These are phyloP conservation scores for Palaemon carinicauda DNA, from an alignment of 1,140 invertebrate genomes.

Conservation along the genomic window DNA sequence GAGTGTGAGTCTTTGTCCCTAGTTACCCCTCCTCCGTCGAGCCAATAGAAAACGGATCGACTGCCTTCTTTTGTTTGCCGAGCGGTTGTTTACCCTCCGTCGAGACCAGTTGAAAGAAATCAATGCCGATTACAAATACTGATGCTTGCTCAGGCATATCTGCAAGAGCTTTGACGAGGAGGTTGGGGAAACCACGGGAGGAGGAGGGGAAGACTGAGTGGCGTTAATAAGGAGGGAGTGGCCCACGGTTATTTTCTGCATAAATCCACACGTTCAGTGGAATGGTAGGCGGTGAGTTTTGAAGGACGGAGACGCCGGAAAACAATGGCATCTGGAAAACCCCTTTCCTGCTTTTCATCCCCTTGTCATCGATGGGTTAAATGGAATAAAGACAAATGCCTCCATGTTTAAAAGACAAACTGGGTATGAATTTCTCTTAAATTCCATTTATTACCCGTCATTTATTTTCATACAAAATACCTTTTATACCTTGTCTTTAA, in stretches of 20 bases:
- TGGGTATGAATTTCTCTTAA: too few relatives aligned
- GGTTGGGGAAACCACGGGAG: background rate
- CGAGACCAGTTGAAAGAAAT: background rate
- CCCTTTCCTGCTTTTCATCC: too few relatives aligned
- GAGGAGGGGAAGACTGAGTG: background rate
- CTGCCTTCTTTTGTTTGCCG: background rate
- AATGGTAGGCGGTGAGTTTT: too few relatives aligned
- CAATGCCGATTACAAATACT: background rate
- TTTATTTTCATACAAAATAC: too few relatives aligned
- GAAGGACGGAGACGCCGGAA: too few relatives aligned
- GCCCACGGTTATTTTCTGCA: background rate
- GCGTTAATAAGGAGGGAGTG: background rate
- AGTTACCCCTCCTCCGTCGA: background rate
- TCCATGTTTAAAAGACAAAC: too few relatives aligned
- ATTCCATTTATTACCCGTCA: too few relatives aligned
- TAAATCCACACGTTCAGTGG: too few relatives aligned
- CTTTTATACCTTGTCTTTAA: too few relatives aligned
- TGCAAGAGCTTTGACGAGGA: background rate
- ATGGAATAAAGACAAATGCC: too few relatives aligned
- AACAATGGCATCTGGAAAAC: too few relatives aligned
- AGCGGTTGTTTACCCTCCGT: background rate
- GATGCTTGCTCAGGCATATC: constrained; percentile 9
- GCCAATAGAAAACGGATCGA: constrained; percentile 29
- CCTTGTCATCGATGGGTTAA: too few relatives aligned
- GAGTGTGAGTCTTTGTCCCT: background rate